Conservation (phyloP, 2,797 vertebrate genomes). For the Melanotaenia trifasciata region DNA sequence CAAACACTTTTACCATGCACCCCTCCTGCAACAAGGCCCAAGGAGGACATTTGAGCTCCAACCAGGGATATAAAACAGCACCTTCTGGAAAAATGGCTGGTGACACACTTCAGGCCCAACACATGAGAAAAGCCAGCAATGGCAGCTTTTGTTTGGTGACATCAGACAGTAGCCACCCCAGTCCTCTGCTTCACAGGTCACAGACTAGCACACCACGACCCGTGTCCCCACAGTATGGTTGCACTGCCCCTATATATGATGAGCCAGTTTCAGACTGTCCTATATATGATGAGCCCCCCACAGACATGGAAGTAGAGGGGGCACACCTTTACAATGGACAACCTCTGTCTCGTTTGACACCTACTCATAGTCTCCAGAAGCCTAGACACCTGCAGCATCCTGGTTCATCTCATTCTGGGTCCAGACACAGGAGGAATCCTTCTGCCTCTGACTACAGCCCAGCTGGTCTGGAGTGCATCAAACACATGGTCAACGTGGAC, state of each 20-base stretch:
- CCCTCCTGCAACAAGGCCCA: slow-evolving; percentile 74
- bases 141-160: slow-evolving; percentile 88
- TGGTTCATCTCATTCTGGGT: slow-evolving; percentile 73
- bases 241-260: slow-evolving; percentile 86
- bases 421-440: slow-evolving; percentile 83
- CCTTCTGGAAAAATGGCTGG: slow-evolving; percentile 71
- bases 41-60: slow-evolving; percentile 73
- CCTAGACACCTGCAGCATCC: slow-evolving; percentile 85
- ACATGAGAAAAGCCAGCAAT: slow-evolving; percentile 88
- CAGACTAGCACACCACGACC: slow-evolving; percentile 83
- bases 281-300: slow-evolving; percentile 91
- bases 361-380: slow-evolving; percentile 85
- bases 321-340: slow-evolving; percentile 77
- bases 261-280: slow-evolving; percentile 88
- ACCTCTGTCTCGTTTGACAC: slow-evolving; percentile 73
- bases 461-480: slow-evolving; percentile 92
- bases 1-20: slow-evolving; percentile 74
- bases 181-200: slow-evolving; percentile 77
- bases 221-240: slow-evolving; percentile 85
- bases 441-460: slow-evolving; percentile 90
- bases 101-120: slow-evolving; percentile 86
- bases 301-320: slow-evolving; percentile 91
- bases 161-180: slow-evolving; percentile 74
- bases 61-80: slow-evolving; percentile 76
- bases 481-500: slow-evolving; percentile 92